A percentile compares a stretch with the other conserved stretches of the same genome.
Conservation (phyloP, 2,888 invertebrate species). For the Cheilosia soror region DNA sequence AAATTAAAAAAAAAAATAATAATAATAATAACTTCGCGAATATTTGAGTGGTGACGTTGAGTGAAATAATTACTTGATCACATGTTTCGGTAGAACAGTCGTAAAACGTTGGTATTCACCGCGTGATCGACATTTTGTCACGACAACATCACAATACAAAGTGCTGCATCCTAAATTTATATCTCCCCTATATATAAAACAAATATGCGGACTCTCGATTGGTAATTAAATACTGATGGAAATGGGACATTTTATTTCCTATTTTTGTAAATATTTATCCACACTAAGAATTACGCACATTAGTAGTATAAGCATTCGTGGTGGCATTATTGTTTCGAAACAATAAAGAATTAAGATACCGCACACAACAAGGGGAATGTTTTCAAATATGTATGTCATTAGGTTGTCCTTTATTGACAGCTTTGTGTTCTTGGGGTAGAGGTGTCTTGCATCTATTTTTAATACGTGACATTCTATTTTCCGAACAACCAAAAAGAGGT, state of each 20-base stretch:
- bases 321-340: slow-evolving; percentile 14
- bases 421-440: too few species aligned
- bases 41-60: slow-evolving; percentile 42
- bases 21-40: slow-evolving; percentile 16
- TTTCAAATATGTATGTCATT: slow-evolving; percentile 15
- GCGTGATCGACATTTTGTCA: slow-evolving; percentile 41
- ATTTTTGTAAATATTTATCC: slow-evolving; percentile 15
- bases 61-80: slow-evolving; percentile 41
- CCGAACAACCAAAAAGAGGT: too few species aligned
- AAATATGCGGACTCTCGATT: neutral
- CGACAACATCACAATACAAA: neutral
- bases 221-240: slow-evolving; percentile 31
- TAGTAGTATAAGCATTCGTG: neutral
- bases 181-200: neutral
- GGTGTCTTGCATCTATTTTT: too few species aligned
- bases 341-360: slow-evolving; percentile 5
- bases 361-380: neutral
- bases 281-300: too few species aligned
- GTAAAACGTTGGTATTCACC: slow-evolving; percentile 41
- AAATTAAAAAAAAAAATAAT: slow-evolving; percentile 1
- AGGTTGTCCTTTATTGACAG: neutral
- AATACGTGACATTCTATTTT: too few species aligned
- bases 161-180: slow-evolving; percentile 7
- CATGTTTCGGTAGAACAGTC: slow-evolving; percentile 28
- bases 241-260: slow-evolving; percentile 19